A percentile compares a stretch with the other conserved stretches of the same genome.
Conservation (phyloP, 2,797 vertebrate species). For the Periophthalmus magnuspinnatus region DNA sequence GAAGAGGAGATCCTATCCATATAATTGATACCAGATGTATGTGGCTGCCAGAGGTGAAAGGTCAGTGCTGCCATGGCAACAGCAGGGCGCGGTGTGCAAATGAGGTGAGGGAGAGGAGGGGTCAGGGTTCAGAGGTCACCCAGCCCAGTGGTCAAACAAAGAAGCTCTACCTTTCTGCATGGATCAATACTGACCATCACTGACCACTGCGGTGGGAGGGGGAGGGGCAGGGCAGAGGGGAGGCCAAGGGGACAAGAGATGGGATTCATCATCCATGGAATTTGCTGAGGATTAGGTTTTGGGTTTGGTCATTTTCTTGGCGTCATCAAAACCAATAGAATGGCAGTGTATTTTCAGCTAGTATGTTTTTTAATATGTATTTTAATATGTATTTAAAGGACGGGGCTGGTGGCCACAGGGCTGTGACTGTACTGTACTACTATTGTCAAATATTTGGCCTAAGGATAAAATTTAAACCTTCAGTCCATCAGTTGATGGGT, state of each 20-base stretch:
- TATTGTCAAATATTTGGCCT: no score
- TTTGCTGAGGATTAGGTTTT: conserved; percentile 8
- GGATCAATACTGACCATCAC: conserved; percentile 64
- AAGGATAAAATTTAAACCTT: not conserved
- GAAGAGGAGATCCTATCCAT: conserved; percentile 62
- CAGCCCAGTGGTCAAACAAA: conserved; percentile 71
- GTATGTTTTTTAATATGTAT: no score
- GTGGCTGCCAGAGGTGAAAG: conserved; percentile 73
- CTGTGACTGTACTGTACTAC: no score
- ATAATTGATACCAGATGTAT: conserved; percentile 85
- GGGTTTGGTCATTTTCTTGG: not conserved
- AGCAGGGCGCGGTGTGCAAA: conserved; percentile 63
- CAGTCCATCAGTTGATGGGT: not conserved
- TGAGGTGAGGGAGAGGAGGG: conserved; percentile 38
- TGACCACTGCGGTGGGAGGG: conserved; percentile 24
- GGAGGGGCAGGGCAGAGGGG: not conserved
- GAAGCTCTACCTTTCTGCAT: conserved; percentile 54
- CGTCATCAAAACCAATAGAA: not conserved
- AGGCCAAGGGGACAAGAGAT: conserved; percentile 25
- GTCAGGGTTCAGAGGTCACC: conserved; percentile 69
- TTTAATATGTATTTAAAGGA: not conserved
- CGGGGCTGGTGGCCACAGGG: no score
- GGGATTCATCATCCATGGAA: not conserved
- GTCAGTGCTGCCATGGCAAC: conserved; percentile 74
- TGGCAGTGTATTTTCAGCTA: no score